Evolutionary conservation across 1,140 invertebrate species (phyloP).

Genomic region (Drosophila busckii): DNA sequence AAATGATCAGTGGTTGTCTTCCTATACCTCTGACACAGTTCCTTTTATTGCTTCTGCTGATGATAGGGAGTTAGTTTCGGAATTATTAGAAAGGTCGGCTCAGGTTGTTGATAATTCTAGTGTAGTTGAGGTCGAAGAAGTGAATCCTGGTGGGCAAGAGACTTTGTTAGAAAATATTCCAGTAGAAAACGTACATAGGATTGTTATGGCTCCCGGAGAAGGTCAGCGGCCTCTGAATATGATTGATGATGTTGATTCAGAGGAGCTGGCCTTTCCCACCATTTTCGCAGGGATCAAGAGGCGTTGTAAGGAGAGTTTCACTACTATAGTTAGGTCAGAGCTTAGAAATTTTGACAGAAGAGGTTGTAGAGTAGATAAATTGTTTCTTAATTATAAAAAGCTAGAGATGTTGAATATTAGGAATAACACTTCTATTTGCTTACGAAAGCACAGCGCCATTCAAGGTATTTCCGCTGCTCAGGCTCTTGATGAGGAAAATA

Average conservation of each 20-base stretch:
- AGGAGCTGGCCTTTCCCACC: conserved; percentile 3
- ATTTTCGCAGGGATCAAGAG: conserved; percentile 1
- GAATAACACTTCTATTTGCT: neutral
- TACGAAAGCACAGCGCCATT: conserved; percentile 5
- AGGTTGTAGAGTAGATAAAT: no score
- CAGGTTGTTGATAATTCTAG: no score
- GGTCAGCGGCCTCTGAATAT: conserved; percentile 4
- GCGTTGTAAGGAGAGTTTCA: no score
- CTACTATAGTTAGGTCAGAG: no score
- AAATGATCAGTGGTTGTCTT: no score
- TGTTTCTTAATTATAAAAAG: conserved; percentile 6
- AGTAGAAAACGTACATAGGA: conserved; percentile 3
- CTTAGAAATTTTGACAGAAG: no score
- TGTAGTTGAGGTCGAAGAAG: no score
- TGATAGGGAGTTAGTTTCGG: no score
- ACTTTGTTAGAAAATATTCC: neutral
- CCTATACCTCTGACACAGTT: no score
- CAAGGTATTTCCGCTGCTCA: conserved; percentile 15
- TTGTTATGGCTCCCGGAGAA: conserved; percentile 1
- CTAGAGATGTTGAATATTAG: neutral
- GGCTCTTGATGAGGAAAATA: neutral
- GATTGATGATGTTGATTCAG: neutral
- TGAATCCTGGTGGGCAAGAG: no score
- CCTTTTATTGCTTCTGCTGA: no score
- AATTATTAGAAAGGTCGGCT: no score